Conservation (phyloP, 2,113 vertebrate genomes). For the Rynchops niger region DNA sequence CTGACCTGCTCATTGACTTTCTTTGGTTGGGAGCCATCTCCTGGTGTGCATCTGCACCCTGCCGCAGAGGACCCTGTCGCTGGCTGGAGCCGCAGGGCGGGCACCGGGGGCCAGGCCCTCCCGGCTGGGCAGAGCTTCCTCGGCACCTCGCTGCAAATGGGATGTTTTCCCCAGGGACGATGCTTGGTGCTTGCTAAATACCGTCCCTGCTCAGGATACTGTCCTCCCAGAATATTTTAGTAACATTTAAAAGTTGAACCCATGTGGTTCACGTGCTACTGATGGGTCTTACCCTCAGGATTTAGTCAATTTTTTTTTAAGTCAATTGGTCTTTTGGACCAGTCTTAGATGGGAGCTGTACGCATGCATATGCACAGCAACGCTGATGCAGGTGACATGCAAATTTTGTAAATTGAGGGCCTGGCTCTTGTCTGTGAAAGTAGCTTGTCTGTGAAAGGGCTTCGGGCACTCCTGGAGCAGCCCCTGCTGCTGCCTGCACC, state of each 20-base stretch:
- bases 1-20: neutral
- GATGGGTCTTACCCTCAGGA: neutral
- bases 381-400: neutral
- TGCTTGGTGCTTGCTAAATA: neutral
- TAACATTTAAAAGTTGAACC: neutral
- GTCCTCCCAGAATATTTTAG: neutral
- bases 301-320: neutral
- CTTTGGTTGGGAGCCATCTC: neutral
- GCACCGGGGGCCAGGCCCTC: neutral
- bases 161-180: neutral
- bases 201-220: neutral
- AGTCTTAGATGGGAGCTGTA: neutral
- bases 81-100: rapidly evolving
- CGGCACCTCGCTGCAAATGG: rapidly evolving
- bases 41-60: neutral
- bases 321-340: neutral
- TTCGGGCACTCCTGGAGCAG: rapidly evolving
- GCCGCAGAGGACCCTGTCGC: neutral
- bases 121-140: too few species aligned
- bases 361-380: rapidly evolving
- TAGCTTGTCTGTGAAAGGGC: neutral
- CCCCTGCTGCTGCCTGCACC: neutral
- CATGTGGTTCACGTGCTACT: neutral
- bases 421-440: neutral
- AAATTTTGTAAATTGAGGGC: rapidly evolving